These are phyloP conservation scores for Gortyna flavago DNA, from an alignment of 2,888 invertebrate species.

Conservation along the genomic window DNA sequence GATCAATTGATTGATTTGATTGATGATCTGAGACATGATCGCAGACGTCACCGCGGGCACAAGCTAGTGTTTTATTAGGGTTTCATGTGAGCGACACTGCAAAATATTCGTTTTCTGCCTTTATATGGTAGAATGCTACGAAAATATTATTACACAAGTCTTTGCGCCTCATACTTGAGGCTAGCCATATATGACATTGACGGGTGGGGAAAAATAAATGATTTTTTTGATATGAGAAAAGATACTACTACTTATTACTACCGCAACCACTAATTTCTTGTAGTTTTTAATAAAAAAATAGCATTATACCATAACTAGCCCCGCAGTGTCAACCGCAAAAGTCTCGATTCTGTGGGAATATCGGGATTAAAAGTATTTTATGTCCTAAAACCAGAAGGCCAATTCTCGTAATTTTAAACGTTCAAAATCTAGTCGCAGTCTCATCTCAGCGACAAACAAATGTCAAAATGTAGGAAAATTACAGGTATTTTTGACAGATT, in stretches of 20 bases:
- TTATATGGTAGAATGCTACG: neutral
- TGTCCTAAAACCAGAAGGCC: no score
- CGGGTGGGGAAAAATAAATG: neutral
- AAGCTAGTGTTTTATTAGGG: neutral
- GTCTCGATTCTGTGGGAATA: neutral
- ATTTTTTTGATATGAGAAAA: neutral
- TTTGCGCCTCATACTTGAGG: neutral
- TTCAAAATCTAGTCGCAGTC: no score
- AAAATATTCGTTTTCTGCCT: neutral
- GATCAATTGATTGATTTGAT: no score
- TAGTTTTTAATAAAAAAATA: neutral
- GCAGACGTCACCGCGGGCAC: no score
- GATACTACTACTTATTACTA: no score
- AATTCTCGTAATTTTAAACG: no score
- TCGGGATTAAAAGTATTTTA: neutral
- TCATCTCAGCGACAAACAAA: no score
- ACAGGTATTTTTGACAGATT: no score
- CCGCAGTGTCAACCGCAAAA: neutral
- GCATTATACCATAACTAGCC: neutral
- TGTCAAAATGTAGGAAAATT: no score
- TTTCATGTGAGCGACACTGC: neutral
- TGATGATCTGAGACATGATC: no score
- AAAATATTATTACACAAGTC: neutral
- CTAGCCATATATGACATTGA: constrained; percentile 8
- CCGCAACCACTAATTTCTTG: neutral